phyloP scores from a whole-genome alignment of 2,113 vertebrate genomes.

The Heterochromis multidens region DNA sequence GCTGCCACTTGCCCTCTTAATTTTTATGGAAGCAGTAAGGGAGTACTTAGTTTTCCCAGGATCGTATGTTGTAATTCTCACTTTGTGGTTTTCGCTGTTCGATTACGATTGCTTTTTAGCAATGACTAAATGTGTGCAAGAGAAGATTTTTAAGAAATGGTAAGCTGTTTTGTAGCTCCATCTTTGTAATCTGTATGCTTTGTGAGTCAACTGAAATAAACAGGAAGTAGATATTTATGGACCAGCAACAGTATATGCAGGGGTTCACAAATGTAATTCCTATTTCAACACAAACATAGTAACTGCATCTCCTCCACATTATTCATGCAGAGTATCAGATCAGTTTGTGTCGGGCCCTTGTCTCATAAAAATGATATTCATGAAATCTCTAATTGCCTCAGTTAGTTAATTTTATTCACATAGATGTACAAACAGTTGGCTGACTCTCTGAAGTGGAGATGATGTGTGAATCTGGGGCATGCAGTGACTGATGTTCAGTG shows the following conservation, averaged over 20 bases:
- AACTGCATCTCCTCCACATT: not conserved
- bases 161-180: not conserved
- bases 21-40: no score
- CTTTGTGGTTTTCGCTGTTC: not conserved
- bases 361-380: conserved; percentile 27
- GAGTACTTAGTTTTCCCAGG: no score
- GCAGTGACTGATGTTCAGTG: conserved; percentile 52
- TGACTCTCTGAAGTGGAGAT: conserved; percentile 59
- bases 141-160: not conserved
- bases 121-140: not conserved
- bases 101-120: not conserved
- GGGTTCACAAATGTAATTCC: not conserved
- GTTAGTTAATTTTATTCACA: conserved; percentile 39
- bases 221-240: not conserved
- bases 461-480: conserved; percentile 65
- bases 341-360: not conserved
- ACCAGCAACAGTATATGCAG: not conserved
- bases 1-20: not conserved
- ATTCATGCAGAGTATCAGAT: not conserved
- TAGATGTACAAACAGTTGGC: not conserved
- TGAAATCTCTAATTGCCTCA: conserved; percentile 24
- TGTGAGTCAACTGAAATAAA: not conserved
- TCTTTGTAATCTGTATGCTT: not conserved
- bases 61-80: no score
- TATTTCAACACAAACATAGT: not conserved